These are phyloP conservation scores for Zaprionus lineosus DNA, from an alignment of 2,888 invertebrate genomes.

Conservation along the genomic window DNA sequence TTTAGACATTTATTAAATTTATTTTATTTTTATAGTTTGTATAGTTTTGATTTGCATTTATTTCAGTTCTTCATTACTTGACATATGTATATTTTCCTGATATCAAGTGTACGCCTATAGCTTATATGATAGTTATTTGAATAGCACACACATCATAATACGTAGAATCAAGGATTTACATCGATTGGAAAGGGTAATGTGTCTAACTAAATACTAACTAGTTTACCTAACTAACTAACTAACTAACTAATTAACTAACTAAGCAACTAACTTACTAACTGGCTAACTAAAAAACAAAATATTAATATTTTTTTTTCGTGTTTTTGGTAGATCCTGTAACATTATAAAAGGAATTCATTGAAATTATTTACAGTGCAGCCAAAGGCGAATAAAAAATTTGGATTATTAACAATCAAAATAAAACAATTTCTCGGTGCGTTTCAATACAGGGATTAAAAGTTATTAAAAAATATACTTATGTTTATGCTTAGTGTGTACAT, in stretches of 20 bases:
- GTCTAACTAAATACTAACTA: conserved; percentile 55
- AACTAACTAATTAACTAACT: conserved; percentile 39
- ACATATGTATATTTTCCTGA: conserved; percentile 35
- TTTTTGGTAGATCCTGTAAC: no score
- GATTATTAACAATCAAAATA: conserved; percentile 26
- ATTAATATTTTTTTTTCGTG: conserved; percentile 1
- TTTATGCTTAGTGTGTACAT: conserved; percentile 12
- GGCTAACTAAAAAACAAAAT: conserved; percentile 10
- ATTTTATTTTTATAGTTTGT: conserved; percentile 6
- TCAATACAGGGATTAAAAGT: no score
- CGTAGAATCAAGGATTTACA: conserved; percentile 25
- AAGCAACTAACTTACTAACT: conserved; percentile 19
- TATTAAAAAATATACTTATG: conserved; percentile 31
- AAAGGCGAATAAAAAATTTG: conserved; percentile 26
- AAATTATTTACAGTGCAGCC: conserved; percentile 28
- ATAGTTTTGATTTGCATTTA: conserved; percentile 40
- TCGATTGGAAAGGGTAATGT: conserved; percentile 64
- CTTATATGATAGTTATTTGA: conserved; percentile 27
- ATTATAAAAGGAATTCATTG: conserved; percentile 19
- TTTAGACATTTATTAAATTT: neutral
- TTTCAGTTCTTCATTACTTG: conserved; percentile 49
- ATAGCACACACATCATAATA: conserved; percentile 32
- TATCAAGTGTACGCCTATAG: conserved; percentile 22
- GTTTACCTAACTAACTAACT: conserved; percentile 56
- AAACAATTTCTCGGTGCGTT: conserved; percentile 4